A percentile compares a stretch with the other conserved stretches of the same genome.
Conservation (phyloP, 2,797 vertebrate species). For the Vireo griseus region DNA sequence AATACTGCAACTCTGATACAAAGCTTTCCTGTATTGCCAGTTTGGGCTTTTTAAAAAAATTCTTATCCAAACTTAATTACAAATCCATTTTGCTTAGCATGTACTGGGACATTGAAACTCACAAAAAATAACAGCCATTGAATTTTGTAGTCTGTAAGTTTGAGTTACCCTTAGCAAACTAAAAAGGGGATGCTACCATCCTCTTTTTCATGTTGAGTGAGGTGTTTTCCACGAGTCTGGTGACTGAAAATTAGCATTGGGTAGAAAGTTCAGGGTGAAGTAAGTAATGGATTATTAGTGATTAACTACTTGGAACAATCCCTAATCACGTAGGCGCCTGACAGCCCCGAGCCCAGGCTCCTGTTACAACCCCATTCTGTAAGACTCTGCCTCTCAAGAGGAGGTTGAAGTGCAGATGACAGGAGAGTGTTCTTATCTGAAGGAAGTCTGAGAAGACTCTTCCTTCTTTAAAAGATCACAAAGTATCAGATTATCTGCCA, state of each 20-base stretch:
- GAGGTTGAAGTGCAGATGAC: background rate
- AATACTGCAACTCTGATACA: background rate
- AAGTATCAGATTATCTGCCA: constrained; percentile 18
- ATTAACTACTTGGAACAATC: background rate
- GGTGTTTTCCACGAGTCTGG: background rate
- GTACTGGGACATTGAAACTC: background rate
- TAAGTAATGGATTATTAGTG: background rate
- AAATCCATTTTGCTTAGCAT: background rate
- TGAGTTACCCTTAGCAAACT: background rate
- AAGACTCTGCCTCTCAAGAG: background rate
- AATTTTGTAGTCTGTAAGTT: background rate
- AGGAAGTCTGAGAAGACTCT: constrained; percentile 3
- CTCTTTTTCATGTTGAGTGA: background rate
- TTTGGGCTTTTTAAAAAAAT: accelerated
- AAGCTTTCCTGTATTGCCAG: background rate
- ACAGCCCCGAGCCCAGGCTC: background rate
- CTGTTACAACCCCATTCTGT: background rate
- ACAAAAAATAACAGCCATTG: background rate
- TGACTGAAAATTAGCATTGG: background rate
- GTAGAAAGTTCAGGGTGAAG: background rate
- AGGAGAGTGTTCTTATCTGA: background rate
- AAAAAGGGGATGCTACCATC: background rate
- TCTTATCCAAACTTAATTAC: background rate
- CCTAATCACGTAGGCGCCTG: background rate
- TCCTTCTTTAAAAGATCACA: constrained; percentile 33